Conservation (phyloP, 2,113 vertebrate genomes). For the Neogobius melanostomus region DNA sequence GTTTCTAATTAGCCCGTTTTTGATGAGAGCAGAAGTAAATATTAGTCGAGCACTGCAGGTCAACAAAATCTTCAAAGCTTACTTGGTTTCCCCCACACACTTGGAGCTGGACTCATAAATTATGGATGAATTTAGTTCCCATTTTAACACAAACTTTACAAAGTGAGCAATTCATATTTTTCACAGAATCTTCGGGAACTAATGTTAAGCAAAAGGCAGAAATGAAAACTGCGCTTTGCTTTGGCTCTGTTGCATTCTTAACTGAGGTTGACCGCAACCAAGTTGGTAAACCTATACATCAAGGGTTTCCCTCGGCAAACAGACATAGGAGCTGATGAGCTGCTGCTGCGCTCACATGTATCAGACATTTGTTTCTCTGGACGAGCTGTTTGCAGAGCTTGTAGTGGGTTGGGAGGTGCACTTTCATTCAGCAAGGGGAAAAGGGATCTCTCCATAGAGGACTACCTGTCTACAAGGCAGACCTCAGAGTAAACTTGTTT, state of each 20-base stretch:
- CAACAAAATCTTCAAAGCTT: conserved; percentile 70
- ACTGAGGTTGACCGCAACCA: conserved; percentile 47
- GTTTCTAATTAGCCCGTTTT: conserved; percentile 44
- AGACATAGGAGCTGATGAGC: conserved; percentile 47
- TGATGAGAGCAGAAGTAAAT: conserved; percentile 67
- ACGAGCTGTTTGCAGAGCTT: conserved; percentile 59
- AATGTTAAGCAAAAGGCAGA: conserved; percentile 49
- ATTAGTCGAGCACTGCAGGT: conserved; percentile 57
- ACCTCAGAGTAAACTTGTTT: conserved; percentile 76
- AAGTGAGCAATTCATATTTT: conserved; percentile 65
- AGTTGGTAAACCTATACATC: conserved; percentile 72
- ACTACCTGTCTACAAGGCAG: conserved; percentile 72
- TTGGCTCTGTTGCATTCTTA: conserved; percentile 21
- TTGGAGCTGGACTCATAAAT: conserved; percentile 60
- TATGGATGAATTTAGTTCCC: conserved; percentile 57
- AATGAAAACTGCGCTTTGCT: conserved; percentile 43
- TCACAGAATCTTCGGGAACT: conserved; percentile 38
- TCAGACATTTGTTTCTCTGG: conserved; percentile 68
- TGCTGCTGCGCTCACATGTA: conserved; percentile 58
- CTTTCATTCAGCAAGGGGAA: conserved; percentile 52
- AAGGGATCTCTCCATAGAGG: conserved; percentile 64
- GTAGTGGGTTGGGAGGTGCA: conserved; percentile 56
- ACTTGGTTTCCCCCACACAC: conserved; percentile 62
- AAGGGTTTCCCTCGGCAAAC: conserved; percentile 73
- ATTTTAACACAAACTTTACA: conserved; percentile 51